Percentiles rank a stretch among this genome's conserved stretches.
Evolutionary conservation across 2,888 invertebrate species (phyloP).

Genomic region (Diarsia brunnea): DNA sequence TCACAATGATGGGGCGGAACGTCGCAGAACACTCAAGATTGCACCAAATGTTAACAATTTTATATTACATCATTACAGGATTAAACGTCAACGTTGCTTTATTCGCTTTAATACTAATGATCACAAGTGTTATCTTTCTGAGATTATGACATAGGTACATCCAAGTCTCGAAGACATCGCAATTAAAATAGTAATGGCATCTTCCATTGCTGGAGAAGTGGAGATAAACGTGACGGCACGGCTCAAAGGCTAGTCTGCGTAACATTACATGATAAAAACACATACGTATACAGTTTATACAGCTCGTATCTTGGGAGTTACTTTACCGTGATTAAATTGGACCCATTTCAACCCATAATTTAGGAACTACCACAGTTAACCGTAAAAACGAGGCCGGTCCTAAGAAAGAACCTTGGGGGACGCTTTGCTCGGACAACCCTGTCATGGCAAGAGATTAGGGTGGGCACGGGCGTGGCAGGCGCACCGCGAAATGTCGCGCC

Average conservation of each 20-base stretch:
- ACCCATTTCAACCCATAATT: conserved; percentile 66
- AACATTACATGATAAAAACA: conserved; percentile 19
- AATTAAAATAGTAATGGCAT: conserved; percentile 35
- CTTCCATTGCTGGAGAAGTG: conserved; percentile 19
- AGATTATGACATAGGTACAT: conserved; percentile 34
- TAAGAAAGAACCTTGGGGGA: conserved; percentile 76
- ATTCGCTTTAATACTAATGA: conserved; percentile 27
- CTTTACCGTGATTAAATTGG: conserved; percentile 62
- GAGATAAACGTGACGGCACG: conserved; percentile 9
- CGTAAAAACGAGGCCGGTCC: conserved; percentile 76
- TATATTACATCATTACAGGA: conserved; percentile 31
- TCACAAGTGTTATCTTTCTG: conserved; percentile 37
- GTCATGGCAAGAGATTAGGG: conserved; percentile 86
- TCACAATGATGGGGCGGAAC: conserved; percentile 25
- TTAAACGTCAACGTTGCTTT: conserved; percentile 32
- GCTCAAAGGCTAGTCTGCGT: conserved; percentile 4
- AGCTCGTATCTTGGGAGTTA: conserved; percentile 23
- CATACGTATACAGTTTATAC: conserved; percentile 7
- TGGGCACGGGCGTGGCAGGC: conserved; percentile 85
- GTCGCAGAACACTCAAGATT: conserved; percentile 16
- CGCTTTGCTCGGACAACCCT: conserved; percentile 83
- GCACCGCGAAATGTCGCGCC: conserved; percentile 88
- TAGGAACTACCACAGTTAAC: conserved; percentile 51
- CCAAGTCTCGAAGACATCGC: conserved; percentile 10
- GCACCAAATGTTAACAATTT: conserved; percentile 26